Conservation (phyloP, 2,888 invertebrate species). For the Harpalus rubripes region DNA sequence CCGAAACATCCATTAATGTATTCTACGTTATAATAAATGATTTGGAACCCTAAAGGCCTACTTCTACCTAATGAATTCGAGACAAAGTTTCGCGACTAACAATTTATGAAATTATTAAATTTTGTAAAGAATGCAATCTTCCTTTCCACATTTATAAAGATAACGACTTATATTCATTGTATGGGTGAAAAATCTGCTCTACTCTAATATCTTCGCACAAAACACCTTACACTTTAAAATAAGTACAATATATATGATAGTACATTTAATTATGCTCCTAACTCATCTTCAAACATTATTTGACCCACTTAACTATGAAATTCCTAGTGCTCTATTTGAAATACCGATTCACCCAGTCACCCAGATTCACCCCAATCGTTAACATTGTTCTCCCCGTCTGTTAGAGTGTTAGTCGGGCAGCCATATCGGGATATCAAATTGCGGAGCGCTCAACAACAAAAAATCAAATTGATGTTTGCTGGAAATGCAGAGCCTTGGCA, state of each 20-base stretch:
- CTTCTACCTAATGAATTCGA: too few species aligned
- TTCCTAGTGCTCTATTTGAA: slow-evolving; percentile 1
- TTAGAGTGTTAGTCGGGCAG: slow-evolving; percentile 17
- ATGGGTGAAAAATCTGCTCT: background rate
- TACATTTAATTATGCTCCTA: background rate
- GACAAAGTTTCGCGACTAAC: too few species aligned
- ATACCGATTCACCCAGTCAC: background rate
- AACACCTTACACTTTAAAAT: background rate
- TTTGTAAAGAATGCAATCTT: too few species aligned
- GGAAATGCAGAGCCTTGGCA: background rate
- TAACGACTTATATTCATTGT: background rate
- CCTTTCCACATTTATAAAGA: too few species aligned
- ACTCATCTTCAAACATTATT: background rate
- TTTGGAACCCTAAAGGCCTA: too few species aligned
- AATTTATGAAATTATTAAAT: too few species aligned
- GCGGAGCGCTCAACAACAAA: slow-evolving; percentile 47
- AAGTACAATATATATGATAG: background rate
- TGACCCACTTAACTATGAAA: slow-evolving; percentile 18
- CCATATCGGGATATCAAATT: slow-evolving; percentile 53
- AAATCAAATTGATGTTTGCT: slow-evolving; percentile 49
- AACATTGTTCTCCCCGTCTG: slow-evolving; percentile 39
- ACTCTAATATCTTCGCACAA: background rate
- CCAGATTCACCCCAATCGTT: slow-evolving; percentile 18
- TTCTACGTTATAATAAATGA: too few species aligned
- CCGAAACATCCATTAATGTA: too few species aligned